These are phyloP conservation scores for Chaunax sp. DNA, from an alignment of 2,797 vertebrate genomes.

Conservation along the genomic window DNA sequence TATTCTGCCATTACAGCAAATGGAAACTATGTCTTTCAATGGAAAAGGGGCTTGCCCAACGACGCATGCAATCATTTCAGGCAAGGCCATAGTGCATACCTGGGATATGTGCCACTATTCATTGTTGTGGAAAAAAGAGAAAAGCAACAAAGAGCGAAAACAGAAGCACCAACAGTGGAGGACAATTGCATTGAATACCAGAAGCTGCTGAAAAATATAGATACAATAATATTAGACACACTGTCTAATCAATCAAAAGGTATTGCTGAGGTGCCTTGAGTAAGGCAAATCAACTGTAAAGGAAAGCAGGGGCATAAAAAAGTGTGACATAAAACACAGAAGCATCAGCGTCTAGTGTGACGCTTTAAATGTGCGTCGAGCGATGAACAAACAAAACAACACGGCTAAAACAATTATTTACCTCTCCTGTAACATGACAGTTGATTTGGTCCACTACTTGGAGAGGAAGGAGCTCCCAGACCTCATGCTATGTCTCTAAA, in stretches of 20 bases:
- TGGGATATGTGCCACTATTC: constrained; percentile 56
- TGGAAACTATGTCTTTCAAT: constrained; percentile 78
- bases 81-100: constrained; percentile 60
- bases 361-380: too few relatives aligned
- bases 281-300: constrained; percentile 14
- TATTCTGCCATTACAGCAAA: constrained; percentile 73
- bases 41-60: constrained; percentile 75
- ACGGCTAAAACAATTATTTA: too few relatives aligned
- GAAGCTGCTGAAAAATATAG: constrained; percentile 13
- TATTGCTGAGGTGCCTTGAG: constrained; percentile 11
- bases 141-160: constrained; percentile 39
- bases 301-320: neutral
- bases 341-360: too few relatives aligned
- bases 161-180: constrained; percentile 4
- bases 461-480: too few relatives aligned
- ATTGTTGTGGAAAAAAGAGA: constrained; percentile 20
- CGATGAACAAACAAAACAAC: too few relatives aligned
- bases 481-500: too few relatives aligned
- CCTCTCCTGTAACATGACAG: too few relatives aligned
- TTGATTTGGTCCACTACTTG: too few relatives aligned
- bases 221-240: neutral
- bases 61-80: constrained; percentile 58
- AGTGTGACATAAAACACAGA: too few relatives aligned
- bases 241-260: constrained; percentile 2
- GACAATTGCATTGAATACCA: constrained; percentile 20